Conservation (phyloP, 2,113 vertebrate species). For the Menura novaehollandiae region DNA sequence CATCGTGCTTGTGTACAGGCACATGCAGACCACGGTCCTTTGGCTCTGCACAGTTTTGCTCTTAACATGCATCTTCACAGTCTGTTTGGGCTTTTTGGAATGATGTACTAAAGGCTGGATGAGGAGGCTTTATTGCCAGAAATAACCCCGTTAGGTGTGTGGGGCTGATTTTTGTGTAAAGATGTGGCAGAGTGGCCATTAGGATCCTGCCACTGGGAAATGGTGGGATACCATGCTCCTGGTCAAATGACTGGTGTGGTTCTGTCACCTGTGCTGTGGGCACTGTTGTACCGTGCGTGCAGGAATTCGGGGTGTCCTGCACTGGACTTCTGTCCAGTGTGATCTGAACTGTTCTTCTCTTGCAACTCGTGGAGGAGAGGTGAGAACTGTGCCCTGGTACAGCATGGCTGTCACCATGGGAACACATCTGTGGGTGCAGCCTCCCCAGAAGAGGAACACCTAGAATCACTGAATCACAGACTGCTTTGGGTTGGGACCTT, state of each 20-base stretch:
- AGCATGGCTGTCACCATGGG: background rate
- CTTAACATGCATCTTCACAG: background rate
- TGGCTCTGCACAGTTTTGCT: background rate
- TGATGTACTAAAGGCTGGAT: background rate
- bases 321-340: background rate
- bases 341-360: background rate
- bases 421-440: accelerated
- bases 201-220: background rate
- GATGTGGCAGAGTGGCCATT: background rate
- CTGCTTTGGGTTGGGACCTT: background rate
- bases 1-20: background rate
- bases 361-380: background rate
- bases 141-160: background rate
- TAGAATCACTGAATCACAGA: background rate
- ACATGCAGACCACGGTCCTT: background rate
- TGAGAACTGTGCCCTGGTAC: background rate
- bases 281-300: no score
- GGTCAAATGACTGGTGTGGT: accelerated
- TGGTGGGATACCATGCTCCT: background rate
- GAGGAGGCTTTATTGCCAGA: background rate
- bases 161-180: background rate
- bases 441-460: background rate
- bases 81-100: background rate
- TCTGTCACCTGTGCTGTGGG: background rate
- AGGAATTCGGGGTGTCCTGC: background rate